Conservation (phyloP, 2,113 vertebrate genomes). For the Microcebus griseorufus region DNA sequence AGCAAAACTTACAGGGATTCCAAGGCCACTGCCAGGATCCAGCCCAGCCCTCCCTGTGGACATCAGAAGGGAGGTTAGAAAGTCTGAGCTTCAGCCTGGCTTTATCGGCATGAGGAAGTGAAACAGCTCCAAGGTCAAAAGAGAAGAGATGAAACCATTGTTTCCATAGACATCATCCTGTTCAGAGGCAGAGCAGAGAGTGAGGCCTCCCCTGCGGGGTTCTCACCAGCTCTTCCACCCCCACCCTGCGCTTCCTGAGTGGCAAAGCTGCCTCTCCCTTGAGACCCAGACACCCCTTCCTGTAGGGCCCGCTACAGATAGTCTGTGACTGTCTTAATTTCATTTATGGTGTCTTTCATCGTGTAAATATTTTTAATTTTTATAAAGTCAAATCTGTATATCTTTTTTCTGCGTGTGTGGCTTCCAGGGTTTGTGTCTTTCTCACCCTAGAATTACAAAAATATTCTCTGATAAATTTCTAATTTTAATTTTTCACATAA, state of each 20-base stretch:
- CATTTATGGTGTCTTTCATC: neutral
- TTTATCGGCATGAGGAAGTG: neutral
- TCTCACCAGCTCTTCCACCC: neutral
- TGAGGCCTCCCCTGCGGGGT: rapidly evolving
- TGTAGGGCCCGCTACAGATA: neutral
- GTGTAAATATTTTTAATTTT: neutral
- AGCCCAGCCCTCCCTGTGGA: neutral
- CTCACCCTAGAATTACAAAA: neutral
- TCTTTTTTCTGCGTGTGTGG: neutral
- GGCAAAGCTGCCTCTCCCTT: neutral
- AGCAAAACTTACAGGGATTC: neutral
- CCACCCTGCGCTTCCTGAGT: neutral
- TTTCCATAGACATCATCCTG: neutral
- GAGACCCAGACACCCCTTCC: neutral
- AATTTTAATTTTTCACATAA: neutral
- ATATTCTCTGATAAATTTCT: neutral
- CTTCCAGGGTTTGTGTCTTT: neutral
- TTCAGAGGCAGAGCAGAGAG: neutral
- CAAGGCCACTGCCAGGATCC: neutral
- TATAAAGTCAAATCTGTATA: neutral
- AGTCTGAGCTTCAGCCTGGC: neutral
- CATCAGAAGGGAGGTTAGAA: neutral
- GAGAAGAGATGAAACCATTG: neutral
- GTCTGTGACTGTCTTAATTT: neutral
- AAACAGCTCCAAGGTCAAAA: neutral